Base-by-base conservation (phyloP, 2,797 vertebrate genomes). In the Hoplostethus atlanticus region DNA sequence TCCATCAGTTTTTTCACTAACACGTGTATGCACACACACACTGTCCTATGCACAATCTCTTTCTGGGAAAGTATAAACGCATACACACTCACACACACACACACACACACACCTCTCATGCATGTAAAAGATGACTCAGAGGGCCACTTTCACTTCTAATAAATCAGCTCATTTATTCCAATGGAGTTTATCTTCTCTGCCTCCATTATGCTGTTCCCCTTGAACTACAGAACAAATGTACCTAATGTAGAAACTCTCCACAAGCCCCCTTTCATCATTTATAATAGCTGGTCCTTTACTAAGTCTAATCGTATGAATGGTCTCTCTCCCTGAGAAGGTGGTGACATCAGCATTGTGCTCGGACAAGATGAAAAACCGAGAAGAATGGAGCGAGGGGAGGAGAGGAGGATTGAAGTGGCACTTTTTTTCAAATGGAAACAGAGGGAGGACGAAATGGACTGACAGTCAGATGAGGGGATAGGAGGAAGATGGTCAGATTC, bases 401-500 rank as follows among this genome's bases (percentile, higher is more conserved):
- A 53, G 25, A 1, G 3, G 72, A 3, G 56, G 55, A 73, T 68
- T 66, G 64, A 81, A 76, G 77, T 77, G 84, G 85, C 81, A 81
- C 62, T 68, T 80, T 69, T 79, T 88, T 87, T 88, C 85, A 88
- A 84, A 1, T 21, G 81, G 77, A 83, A 84, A 77, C 76, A 71
- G 58, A 72, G 13, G 69, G 59, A 84, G 71, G 73, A 68, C 77
- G 81, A 84, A 85, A 84, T 71, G 60, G 46, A 74, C 62, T 68
- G 48, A 68, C 71, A 84, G 75, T 81, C 46, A 54, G 65, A 78
- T 68, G 63, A 77, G 5, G 74, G 80, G 82, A 86, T 84, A 76
- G 71, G 71, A 83, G 80, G 50, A 65, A 75, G 73, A 80, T 66
- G 79, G 88, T 92, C 86, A 90, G 87, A 89, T 91, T 91, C 85